A percentile compares a stretch with the other conserved stretches of the same genome.
phyloP scores from a whole-genome alignment of 2,113 vertebrate genomes.

The Dipodomys ordii region DNA sequence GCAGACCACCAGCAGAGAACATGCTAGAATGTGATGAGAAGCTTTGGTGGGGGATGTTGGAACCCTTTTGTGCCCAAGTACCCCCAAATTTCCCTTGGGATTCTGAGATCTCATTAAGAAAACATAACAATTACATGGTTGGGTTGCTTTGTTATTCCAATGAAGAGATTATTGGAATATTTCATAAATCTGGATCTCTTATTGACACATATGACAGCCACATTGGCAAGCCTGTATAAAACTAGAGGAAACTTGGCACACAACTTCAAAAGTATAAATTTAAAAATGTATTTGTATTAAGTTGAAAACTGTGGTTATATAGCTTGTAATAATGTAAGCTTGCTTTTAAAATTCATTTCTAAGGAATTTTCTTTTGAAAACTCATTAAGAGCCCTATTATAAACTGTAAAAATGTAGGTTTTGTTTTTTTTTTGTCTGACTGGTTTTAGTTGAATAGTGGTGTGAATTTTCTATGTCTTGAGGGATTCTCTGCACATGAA shows the following conservation, averaged over 20 bases:
- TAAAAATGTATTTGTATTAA: conserved; percentile 2
- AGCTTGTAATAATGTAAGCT: conserved; percentile 2
- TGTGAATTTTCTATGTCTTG: not conserved
- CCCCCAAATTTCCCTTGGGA: not conserved
- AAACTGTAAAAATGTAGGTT: not conserved
- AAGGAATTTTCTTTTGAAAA: conserved; percentile 42
- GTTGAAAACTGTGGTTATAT: not conserved
- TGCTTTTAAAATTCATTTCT: conserved; percentile 43
- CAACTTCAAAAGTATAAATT: not conserved
- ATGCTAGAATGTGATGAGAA: not conserved
- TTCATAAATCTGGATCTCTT: conserved; percentile 35
- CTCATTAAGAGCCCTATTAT: not conserved
- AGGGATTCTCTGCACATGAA: not conserved
- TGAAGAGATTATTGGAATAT: conserved; percentile 43
- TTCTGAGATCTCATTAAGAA: conserved; percentile 26
- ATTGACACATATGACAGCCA: not conserved
- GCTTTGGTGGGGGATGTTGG: not conserved
- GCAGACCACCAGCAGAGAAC: not conserved
- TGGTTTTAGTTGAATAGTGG: not conserved
- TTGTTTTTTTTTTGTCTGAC: not conserved
- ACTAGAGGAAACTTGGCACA: conserved; percentile 5
- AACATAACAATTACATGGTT: not conserved
- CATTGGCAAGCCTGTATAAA: conserved; percentile 7
- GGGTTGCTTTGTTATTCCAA: conserved; percentile 20
- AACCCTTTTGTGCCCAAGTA: not conserved